phyloP scores from a whole-genome alignment of 2,888 invertebrate species.

The Nudaria mundana region DNA sequence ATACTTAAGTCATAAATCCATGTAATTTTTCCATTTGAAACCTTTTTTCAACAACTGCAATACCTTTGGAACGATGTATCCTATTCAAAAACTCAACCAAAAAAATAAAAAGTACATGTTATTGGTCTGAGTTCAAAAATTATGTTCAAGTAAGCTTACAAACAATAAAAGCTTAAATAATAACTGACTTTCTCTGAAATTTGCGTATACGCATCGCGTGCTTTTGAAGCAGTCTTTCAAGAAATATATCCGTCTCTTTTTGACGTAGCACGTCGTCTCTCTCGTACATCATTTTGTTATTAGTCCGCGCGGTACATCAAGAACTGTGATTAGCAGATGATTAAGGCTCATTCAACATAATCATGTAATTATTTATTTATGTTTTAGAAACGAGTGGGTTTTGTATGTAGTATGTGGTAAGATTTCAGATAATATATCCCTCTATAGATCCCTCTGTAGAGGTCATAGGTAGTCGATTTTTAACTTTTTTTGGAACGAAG shows the following conservation, averaged over 20 bases:
- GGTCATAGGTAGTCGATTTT: too few relatives aligned
- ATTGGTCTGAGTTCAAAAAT: too few relatives aligned
- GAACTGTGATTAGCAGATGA: conserved; percentile 76
- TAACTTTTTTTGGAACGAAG: too few relatives aligned
- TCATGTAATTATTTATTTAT: conserved; percentile 80
- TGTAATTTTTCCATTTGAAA: too few relatives aligned
- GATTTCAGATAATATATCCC: conserved; percentile 35
- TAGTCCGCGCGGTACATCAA: conserved; percentile 58
- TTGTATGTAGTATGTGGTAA: conserved; percentile 52
- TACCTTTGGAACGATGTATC: too few relatives aligned
- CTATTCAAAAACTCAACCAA: too few relatives aligned
- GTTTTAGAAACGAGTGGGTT: conserved; percentile 74
- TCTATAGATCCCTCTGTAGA: too few relatives aligned
- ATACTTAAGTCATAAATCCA: too few relatives aligned
- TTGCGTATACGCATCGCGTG: conserved; percentile 42
- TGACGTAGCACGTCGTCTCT: conserved; percentile 34
- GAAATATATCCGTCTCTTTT: conserved; percentile 31
- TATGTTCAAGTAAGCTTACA: too few relatives aligned
- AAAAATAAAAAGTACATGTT: too few relatives aligned
- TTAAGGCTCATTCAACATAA: conserved; percentile 77
- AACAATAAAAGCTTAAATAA: conserved; percentile 15
- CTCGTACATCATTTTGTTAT: conserved; percentile 71
- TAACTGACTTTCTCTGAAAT: conserved; percentile 43
- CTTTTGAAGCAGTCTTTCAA: conserved; percentile 26
- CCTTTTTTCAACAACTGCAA: too few relatives aligned